These are phyloP conservation scores for Alauda arvensis DNA, from an alignment of 2,797 vertebrate species.

Conservation along the genomic window DNA sequence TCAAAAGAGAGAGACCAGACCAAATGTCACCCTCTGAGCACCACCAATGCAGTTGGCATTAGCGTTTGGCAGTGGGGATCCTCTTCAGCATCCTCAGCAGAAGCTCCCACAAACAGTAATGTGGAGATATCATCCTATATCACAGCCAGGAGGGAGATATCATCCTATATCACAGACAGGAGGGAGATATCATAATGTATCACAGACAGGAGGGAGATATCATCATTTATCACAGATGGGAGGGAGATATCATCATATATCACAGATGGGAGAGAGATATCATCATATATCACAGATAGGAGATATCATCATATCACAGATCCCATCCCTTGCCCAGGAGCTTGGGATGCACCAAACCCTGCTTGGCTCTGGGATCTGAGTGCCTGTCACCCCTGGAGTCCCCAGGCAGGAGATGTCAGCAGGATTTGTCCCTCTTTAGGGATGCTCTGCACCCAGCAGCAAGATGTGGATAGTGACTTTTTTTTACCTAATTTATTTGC, in stretches of 20 bases:
- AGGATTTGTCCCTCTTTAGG: not conserved
- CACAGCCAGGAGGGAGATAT: too few species aligned
- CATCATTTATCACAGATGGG: too few species aligned
- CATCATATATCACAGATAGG: too few species aligned
- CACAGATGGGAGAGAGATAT: too few species aligned
- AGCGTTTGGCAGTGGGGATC: not conserved
- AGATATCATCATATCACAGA: not conserved
- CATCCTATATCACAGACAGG: too few species aligned
- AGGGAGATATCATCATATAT: too few species aligned
- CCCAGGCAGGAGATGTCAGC: not conserved
- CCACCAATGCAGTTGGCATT: not conserved
- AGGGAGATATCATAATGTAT: too few species aligned
- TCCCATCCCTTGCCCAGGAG: not conserved
- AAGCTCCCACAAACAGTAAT: not conserved
- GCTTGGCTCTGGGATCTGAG: fast-evolving
- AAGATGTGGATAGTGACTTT: not conserved
- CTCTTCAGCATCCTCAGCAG: not conserved
- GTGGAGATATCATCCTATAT: not conserved
- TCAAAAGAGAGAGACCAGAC: not conserved
- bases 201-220: too few species aligned
- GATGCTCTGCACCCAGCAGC: not conserved
- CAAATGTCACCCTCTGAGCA: not conserved
- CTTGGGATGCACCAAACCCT: not conserved
- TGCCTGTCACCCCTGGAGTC: not conserved
- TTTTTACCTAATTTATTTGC: not conserved